Base-by-base conservation (phyloP, 37 sponge, comb jelly and placozoan genomes). In the Bolinopsis microptera region DNA sequence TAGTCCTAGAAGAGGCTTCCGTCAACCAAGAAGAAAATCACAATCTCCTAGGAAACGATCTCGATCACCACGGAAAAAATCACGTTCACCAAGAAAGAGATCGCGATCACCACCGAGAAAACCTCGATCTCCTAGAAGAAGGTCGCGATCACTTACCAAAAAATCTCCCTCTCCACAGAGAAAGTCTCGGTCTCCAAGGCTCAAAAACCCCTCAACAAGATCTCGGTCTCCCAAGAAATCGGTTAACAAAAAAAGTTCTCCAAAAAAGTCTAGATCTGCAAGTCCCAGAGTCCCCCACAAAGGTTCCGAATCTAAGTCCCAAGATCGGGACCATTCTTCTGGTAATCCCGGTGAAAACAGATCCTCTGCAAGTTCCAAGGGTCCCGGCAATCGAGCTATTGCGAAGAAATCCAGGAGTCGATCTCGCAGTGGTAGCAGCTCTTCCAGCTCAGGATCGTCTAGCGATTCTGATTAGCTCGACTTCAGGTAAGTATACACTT, bases 91-190 rank as follows among this genome's bases (percentile, higher is more conserved):
- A 24, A 32, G 32, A 30, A 80, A 80, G 35, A 18, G 8, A 80
- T 35, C 37, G 1, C 82, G 82, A 80, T 80, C 82, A 21, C 82
- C 82, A 34, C 2, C 9, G 38, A 28, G 38, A 30, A 32, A 30
- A 80, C 32, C 82, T 80, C 82, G 82, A 72, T 72, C 75, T 24
- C 75, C 75, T 21, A 80, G 38, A 13, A 80, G 37, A 35, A 34
- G 32, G 37, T 70, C 74, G 1, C 35, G 37, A 80, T 80, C 82
- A 80, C 82, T 36, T 16, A 32, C n/a, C 9, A 48, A 13, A 48
- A 48, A 48, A 48, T 48, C 61, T 48, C 61, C 9, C 5, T 48
- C 61, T 5, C 61, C 61, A 18, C 5, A 13, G 61, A 48, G 61
- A 48, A 48, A 48, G 13, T 48, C 61, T 48, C 61, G 61, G 13